These are phyloP conservation scores for Eupleurogrammus muticus DNA, from an alignment of 2,797 vertebrate genomes.

Conservation along the genomic window DNA sequence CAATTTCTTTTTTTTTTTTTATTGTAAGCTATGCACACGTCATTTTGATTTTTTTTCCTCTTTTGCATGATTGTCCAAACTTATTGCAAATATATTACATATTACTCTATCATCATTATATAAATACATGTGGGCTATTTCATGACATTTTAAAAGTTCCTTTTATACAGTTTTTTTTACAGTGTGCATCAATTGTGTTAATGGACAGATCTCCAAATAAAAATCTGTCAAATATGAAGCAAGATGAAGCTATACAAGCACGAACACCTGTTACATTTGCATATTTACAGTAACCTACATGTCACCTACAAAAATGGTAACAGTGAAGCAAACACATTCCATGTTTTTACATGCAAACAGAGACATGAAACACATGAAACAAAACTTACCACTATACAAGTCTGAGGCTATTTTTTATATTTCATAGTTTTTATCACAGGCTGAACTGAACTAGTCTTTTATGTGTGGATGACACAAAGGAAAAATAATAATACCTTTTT, in stretches of 20 bases:
- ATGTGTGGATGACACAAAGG: constrained; percentile 24
- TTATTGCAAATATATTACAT: constrained; percentile 67
- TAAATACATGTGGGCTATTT: constrained; percentile 47
- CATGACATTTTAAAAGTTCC: constrained; percentile 17
- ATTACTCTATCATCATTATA: constrained; percentile 33
- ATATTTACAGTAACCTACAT: constrained; percentile 59
- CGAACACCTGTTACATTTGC: constrained; percentile 43
- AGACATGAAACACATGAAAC: constrained; percentile 51
- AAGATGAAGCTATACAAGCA: constrained; percentile 45
- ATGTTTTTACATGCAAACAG: constrained; percentile 68
- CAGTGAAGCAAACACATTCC: constrained; percentile 48
- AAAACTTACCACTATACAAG: constrained; percentile 45
- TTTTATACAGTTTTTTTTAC: constrained; percentile 26
- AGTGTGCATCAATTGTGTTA: constrained; percentile 19
- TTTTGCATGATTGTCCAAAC: constrained; percentile 66
- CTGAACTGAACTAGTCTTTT: constrained; percentile 18
- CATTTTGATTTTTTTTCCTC: constrained; percentile 32
- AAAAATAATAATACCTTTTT: constrained; percentile 5
- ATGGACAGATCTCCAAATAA: constrained; percentile 25
- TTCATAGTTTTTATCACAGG: constrained; percentile 8
- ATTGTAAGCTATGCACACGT: constrained; percentile 52
- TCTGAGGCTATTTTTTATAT: constrained; percentile 11
- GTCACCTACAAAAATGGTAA: constrained; percentile 69
- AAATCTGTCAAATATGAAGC: constrained; percentile 31
- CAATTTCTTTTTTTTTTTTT: constrained; percentile 36